Evolutionary conservation across 2,797 vertebrate genomes (phyloP), one percentile per base, ranked within the genome.

Genomic region (Sebastes matsubarae): DNA sequence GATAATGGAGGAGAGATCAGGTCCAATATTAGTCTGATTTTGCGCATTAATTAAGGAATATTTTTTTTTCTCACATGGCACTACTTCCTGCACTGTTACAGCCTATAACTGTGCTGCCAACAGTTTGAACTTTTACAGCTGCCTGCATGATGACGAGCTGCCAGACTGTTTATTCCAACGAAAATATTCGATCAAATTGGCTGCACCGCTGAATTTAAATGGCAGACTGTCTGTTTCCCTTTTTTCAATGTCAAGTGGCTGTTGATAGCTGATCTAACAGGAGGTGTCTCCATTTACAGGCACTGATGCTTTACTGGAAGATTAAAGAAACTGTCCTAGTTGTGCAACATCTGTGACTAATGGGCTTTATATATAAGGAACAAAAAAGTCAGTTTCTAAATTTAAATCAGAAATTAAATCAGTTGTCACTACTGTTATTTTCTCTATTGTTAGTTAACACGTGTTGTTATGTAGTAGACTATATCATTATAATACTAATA

Each of bases 211-310:
- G 84, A 86, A 60, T 86, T 83, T 80, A 72, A 88, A 82, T 61
- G 68, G 36, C 71, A 80, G 74, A 59, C 75, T 85, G 68, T 72
- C 83, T 84, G 77, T 81, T 86, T 92, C 71, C 63, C 72, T 74
- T 72, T 72, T 84, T 73, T 85, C 82, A 88, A 52, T 88, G 91
- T 92, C 90, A 94, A 93, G 93, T 93, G 87, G 77, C 84, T 90
- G 92, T 72, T 93, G 91, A 94, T 88, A 83, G 85, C 81, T 89
- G 82, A 84, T 87, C 58, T 80, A 80, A 78, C 67, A 38, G 75
- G 72, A 89, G 77, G 69, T 71, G 68, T 80, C 55, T 72, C 52
- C 74, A 55, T 83, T 85, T 65, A 81, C 34, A 86, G 80, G 24
- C 76, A 84, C 63, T 79, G 82, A 82, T 79, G 78, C 78, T 81